phyloP scores from a whole-genome alignment of 1,140 invertebrate species.

The Alviniconcha marisindica region DNA sequence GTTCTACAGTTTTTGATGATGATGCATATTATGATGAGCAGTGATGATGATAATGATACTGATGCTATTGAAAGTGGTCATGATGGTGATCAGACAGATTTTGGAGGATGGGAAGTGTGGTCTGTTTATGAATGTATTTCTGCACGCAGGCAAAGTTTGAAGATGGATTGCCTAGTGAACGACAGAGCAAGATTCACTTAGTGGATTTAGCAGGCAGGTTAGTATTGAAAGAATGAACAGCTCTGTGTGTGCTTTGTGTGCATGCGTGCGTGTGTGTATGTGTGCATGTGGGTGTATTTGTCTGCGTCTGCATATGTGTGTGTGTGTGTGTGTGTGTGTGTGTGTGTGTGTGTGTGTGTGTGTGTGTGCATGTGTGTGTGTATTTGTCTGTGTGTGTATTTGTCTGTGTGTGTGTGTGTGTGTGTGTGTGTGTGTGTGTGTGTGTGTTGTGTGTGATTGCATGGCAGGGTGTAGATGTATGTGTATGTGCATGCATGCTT shows the following conservation, averaged over 20 bases:
- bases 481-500: not conserved
- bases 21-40: too few relatives aligned
- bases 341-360: not conserved
- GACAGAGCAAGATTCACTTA: conserved; percentile 81
- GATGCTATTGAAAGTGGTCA: too few relatives aligned
- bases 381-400: not conserved
- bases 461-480: too few relatives aligned
- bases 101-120: too few relatives aligned
- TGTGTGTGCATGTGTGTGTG: not conserved
- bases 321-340: not conserved
- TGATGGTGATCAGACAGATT: too few relatives aligned
- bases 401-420: not conserved
- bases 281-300: not conserved
- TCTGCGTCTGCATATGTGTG: not conserved
- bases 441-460: not conserved
- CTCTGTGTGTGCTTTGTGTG: conserved; percentile 14
- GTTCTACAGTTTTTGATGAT: too few relatives aligned
- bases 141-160: conserved; percentile 75
- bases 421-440: not conserved
- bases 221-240: not conserved
- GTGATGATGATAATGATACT: too few relatives aligned
- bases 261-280: not conserved
- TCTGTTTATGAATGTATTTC: too few relatives aligned
- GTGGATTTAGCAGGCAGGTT: conserved; percentile 84
- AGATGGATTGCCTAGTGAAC: conserved; percentile 79